Base-by-base conservation (phyloP, 2,113 vertebrate species). In the Fregetta grallaria region DNA sequence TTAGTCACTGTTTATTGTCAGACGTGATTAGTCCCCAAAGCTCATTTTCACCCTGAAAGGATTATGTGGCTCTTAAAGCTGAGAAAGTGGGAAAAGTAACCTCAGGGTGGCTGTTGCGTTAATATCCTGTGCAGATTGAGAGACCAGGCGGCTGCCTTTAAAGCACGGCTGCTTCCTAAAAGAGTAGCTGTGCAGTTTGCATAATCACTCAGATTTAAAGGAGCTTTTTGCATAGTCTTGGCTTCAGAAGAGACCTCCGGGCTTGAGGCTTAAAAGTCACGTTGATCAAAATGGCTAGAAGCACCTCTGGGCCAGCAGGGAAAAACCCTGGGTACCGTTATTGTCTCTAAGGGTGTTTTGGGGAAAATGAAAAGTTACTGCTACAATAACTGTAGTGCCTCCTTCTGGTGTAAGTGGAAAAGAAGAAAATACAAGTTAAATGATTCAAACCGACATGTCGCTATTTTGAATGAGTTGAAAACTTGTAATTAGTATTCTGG, bases 301-400 rank as follows among this genome's bases (percentile, higher is more conserved):
- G 36, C 3, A 0, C 13, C 68, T 38, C 47, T 2, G 20, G 29
- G 6, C 15, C 55, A 73, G 58, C n/a, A 61, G 65, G 50, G 49
- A 52, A n/a, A 67, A 44, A 10, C 17, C 3, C 36, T 3, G 1
- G 55, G 10, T 20, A 6, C 36, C 2, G 1, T 62, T 15, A 8
- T 0, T n/a, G 62, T 6, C n/a, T 40, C 4, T 6, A 1, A 14
- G 45, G 63, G 0, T 1, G 47, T 59, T 27, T 18, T 1, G 40
- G 66, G 66, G 20, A 53, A 55, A 55, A 32, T 1, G 32, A 38
- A 18, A 40, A 29, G 15, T 38, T 29, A 11, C 18, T 21, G 22
- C 58, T 9, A 14, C 22, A 68, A 15, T 23, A 32, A 6, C 15
- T 1, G 59, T 9, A 71, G 84, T 84, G 94, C 92, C 73, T 77